Conservation (phyloP, 2,113 vertebrate species). For the Meriones unguiculatus region DNA sequence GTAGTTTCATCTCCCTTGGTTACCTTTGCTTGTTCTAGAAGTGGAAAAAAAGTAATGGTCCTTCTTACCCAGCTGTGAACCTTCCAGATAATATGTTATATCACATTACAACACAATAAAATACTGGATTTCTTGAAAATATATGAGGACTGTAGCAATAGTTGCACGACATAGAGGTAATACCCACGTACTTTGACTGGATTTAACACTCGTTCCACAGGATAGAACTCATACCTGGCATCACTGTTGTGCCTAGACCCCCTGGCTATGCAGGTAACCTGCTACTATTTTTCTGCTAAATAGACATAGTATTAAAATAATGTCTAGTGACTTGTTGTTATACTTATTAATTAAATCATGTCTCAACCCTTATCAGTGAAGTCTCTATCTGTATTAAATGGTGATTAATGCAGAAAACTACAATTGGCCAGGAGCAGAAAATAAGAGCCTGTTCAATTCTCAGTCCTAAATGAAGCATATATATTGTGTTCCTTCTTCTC, state of each 20-base stretch:
- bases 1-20: not conserved
- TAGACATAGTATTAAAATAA: not conserved
- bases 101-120: not conserved
- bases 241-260: not conserved
- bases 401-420: not conserved
- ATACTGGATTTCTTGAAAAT: not conserved
- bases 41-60: too few relatives aligned
- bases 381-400: not conserved
- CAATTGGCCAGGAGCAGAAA: not conserved
- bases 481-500: not conserved
- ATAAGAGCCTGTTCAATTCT: not conserved
- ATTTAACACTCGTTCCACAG: not conserved
- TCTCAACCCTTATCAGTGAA: not conserved
- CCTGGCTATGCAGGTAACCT: not conserved
- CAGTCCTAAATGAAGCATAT: not conserved
- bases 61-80: not conserved
- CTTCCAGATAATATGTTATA: not conserved
- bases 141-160: not conserved
- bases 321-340: not conserved
- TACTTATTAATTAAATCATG: not conserved
- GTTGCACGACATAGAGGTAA: not conserved
- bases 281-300: not conserved
- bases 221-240: not conserved
- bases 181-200: not conserved
- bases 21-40: not conserved